phyloP scores from a whole-genome alignment of 37 sponge, comb jelly and placozoan genomes.

The Eunapius fragilis region DNA sequence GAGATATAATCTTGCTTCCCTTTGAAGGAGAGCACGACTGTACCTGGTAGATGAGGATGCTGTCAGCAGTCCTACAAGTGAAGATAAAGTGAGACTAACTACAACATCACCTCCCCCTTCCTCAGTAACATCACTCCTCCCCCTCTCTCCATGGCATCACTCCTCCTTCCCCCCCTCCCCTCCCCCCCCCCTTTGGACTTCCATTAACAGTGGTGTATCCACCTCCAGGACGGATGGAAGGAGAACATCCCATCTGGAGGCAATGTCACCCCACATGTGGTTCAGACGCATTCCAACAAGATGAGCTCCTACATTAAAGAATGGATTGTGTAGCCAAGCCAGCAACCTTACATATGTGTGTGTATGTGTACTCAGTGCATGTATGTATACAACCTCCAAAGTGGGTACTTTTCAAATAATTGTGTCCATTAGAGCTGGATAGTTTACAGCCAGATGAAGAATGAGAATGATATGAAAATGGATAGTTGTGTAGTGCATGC shows the following conservation, averaged over 20 bases:
- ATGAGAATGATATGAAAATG: not conserved
- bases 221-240: not conserved
- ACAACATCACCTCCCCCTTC: too few relatives aligned
- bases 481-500: not conserved
- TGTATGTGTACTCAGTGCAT: not conserved
- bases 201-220: too few relatives aligned
- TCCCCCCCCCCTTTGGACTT: too few relatives aligned
- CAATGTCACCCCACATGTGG: too few relatives aligned
- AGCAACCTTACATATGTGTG: not conserved
- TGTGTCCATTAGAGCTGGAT: too few relatives aligned
- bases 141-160: too few relatives aligned
- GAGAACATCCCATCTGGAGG: not conserved
- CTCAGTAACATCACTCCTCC: too few relatives aligned
- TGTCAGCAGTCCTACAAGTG: not conserved
- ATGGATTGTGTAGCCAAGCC: not conserved
- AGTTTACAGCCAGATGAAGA: not conserved
- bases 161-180: too few relatives aligned
- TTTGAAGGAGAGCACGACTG: not conserved
- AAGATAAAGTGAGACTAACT: too few relatives aligned
- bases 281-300: not conserved
- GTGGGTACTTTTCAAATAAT: too few relatives aligned
- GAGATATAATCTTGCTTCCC: not conserved
- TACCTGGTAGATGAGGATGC: not conserved
- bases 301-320: not conserved
- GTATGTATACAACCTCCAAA: too few relatives aligned